These are phyloP conservation scores for Sebastes cheni DNA, from an alignment of 2,797 vertebrate genomes.

Conservation along the genomic window DNA sequence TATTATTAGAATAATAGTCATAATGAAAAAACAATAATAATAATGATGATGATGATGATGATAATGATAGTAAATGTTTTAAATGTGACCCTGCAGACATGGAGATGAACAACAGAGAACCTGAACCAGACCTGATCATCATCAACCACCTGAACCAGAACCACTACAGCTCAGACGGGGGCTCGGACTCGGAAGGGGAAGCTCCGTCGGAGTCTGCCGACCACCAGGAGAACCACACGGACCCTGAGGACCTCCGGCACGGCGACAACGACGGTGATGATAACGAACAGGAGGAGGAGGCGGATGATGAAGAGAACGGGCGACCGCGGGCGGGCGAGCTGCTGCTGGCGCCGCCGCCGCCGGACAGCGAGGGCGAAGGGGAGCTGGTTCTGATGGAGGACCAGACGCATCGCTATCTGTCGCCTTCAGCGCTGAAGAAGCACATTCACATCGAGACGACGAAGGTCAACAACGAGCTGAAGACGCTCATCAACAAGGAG, in stretches of 20 bases:
- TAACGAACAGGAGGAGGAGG: conserved; percentile 20
- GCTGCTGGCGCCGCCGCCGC: neutral
- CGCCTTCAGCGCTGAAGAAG: conserved; percentile 86
- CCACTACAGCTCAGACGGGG: conserved; percentile 69
- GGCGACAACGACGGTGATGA: neutral
- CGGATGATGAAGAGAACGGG: conserved; percentile 69
- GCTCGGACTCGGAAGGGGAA: conserved; percentile 75
- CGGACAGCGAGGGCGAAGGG: conserved; percentile 72
- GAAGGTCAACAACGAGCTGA: conserved; percentile 91
- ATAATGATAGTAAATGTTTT: neutral
- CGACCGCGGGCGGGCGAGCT: conserved; percentile 70
- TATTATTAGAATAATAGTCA: too few species aligned
- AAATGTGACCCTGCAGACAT: conserved; percentile 63
- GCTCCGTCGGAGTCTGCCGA: conserved; percentile 50
- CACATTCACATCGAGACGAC: conserved; percentile 85
- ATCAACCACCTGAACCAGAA: conserved; percentile 86
- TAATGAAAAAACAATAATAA: too few species aligned
- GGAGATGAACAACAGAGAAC: conserved; percentile 75
- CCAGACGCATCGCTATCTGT: conserved; percentile 73
- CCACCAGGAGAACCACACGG: conserved; percentile 71
- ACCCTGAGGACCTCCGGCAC: conserved; percentile 22
- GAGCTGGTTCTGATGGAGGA: conserved; percentile 66
- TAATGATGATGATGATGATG: too few species aligned
- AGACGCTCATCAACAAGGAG: conserved; percentile 92
- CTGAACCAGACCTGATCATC: conserved; percentile 81